These are phyloP conservation scores for Pteruthius melanotis DNA, from an alignment of 2,113 vertebrate species.

Conservation along the genomic window DNA sequence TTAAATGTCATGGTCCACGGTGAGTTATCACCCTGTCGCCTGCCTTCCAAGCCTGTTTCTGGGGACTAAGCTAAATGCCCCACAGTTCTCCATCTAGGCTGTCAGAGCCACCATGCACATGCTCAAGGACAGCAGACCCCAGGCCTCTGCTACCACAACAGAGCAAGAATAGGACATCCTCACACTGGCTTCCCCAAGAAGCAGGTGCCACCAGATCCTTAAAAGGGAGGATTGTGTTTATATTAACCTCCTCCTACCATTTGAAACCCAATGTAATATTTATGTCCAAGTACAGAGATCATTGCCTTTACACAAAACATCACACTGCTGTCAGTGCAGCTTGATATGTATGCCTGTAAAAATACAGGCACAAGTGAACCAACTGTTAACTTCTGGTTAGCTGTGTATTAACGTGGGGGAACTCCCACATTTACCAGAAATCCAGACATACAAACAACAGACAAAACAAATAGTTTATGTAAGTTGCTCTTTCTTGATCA, in stretches of 20 bases:
- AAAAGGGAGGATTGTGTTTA: not conserved
- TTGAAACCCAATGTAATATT: not conserved
- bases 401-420: not conserved
- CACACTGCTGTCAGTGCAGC: not conserved
- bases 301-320: not conserved
- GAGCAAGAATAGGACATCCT: not conserved
- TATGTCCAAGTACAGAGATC: not conserved
- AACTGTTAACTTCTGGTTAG: not conserved
- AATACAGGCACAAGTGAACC: not conserved
- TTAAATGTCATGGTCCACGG: accelerated
- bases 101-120: accelerated
- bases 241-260: not conserved
- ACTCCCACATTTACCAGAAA: not conserved
- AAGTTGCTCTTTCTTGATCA: not conserved
- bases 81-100: too few relatives aligned
- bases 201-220: not conserved
- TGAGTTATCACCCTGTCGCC: not conserved
- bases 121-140: not conserved
- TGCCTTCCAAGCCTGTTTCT: not conserved
- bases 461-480: not conserved
- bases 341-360: accelerated
- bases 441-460: not conserved
- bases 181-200: accelerated
- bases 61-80: accelerated
- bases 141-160: not conserved